Evolutionary conservation across 2,113 vertebrate genomes (phyloP), one percentile per base, ranked within the genome.

Genomic region (Sporophila hypoxantha): DNA sequence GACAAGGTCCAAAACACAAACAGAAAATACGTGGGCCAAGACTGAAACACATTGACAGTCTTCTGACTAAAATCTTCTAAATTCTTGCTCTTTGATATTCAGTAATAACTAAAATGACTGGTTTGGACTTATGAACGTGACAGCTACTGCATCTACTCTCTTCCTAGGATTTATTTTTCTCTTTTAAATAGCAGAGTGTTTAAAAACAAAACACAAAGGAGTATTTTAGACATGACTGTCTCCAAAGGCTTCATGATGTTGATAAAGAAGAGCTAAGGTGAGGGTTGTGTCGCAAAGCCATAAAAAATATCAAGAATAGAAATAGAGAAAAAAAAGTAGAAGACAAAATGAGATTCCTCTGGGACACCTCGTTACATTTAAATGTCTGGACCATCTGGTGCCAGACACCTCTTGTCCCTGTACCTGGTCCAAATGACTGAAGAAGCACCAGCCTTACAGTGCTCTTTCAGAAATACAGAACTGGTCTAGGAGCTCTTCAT

Each of bases 21-120:
- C 1, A 87, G 69, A 87, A 87, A 80, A 83, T 17, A 34, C 34
- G 34, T 60, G 12, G 49, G 57, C 46, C 77, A 89, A 84, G 68
- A 87, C 30, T 74, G 52, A 93, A 90, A 56, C 67, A 29, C 26
- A 42, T 17, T 92, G 73, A 61, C 69, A 85, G 26, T 47, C 10
- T 52, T 93, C 36, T 57, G 60, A 65, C 12, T 68, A 32, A 87
- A 93, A 92, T 70, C 27, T 93, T 95, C 52, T 82, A 93, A 37
- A 26, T 56, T 76, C 37, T 80, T 75, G 16, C 34, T 85, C 78
- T 69, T 87, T 82, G 59, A 57, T 71, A 88, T 27, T 88, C 25
- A 22, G 32, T 17, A 82, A 50, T 30, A 87, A 53, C 30, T 82
- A 74, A 90, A 85, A 87, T 29, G 6, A 64, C 37, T 42, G 15